Conservation (phyloP, 2,113 vertebrate species). For the Anguilla japonica region DNA sequence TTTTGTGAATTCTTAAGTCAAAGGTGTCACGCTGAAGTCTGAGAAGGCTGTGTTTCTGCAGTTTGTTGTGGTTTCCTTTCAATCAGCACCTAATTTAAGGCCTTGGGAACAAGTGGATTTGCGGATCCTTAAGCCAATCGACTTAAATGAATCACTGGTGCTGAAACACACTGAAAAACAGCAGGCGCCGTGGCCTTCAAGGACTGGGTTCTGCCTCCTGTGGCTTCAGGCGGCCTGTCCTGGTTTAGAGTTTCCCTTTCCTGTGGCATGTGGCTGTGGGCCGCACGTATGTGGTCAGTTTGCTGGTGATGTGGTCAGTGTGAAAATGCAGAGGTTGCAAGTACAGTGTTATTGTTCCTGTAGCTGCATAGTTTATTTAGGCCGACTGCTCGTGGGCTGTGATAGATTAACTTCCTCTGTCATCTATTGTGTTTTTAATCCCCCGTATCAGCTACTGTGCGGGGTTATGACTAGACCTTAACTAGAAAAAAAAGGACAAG, state of each 20-base stretch:
- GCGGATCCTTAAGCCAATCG: too few relatives aligned
- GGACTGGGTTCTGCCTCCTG: too few relatives aligned
- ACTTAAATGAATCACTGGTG: too few relatives aligned
- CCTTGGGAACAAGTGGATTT: too few relatives aligned
- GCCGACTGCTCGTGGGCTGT: slow-evolving; percentile 26
- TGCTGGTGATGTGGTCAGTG: slow-evolving; percentile 24
- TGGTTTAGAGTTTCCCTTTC: background rate
- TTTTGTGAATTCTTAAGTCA: background rate
- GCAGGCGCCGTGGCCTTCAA: too few relatives aligned
- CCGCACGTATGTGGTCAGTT: slow-evolving; percentile 24
- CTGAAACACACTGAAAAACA: too few relatives aligned
- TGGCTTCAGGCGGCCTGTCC: background rate
- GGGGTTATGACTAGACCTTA: background rate
- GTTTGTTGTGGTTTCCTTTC: background rate
- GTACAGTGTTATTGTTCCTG: slow-evolving; percentile 50
- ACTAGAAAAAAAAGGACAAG: background rate
- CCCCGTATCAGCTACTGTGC: background rate
- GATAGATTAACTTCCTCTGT: slow-evolving; percentile 34
- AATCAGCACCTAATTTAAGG: too few relatives aligned
- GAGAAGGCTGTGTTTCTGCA: too few relatives aligned
- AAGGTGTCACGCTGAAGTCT: too few relatives aligned
- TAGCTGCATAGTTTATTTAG: slow-evolving; percentile 43
- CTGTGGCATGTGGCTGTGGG: slow-evolving; percentile 25
- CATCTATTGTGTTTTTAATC: slow-evolving; percentile 11
- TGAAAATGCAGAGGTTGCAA: slow-evolving; percentile 43